Evolutionary conservation across 2,113 vertebrate genomes (phyloP).

Genomic region (Amphiprion percula): DNA sequence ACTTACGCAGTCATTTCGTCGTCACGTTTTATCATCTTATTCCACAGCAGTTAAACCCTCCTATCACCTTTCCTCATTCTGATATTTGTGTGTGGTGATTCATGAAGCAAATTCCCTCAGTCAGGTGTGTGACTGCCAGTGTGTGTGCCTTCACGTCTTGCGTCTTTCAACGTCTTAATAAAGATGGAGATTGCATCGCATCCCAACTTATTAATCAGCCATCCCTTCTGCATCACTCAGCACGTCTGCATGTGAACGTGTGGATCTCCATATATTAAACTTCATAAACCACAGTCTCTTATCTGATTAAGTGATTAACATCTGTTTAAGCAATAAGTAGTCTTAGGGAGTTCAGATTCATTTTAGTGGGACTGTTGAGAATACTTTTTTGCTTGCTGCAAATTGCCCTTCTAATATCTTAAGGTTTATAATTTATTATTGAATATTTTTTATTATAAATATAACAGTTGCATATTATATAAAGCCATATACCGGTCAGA

Average conservation of each 20-base stretch:
- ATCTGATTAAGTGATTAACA: constrained; percentile 81
- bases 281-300: constrained; percentile 76
- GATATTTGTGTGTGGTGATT: constrained; percentile 63
- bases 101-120: constrained; percentile 41
- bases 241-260: constrained; percentile 63
- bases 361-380: constrained; percentile 47
- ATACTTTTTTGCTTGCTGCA: neutral
- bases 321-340: constrained; percentile 75
- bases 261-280: constrained; percentile 75
- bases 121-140: constrained; percentile 37
- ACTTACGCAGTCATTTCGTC: constrained; percentile 13
- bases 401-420: neutral
- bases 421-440: neutral
- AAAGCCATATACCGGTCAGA: neutral
- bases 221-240: constrained; percentile 66
- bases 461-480: neutral
- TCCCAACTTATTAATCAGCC: constrained; percentile 81
- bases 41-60: constrained; percentile 15
- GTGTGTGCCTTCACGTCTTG: constrained; percentile 42
- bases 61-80: constrained; percentile 19
- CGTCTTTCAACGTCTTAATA: constrained; percentile 87
- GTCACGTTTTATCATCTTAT: constrained; percentile 6
- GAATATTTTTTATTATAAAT: neutral
- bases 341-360: constrained; percentile 57
- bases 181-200: constrained; percentile 83